These are phyloP conservation scores for Palythoa grandiflora DNA, from an alignment of 92 coral and sea anemone genomes.

Conservation along the genomic window DNA sequence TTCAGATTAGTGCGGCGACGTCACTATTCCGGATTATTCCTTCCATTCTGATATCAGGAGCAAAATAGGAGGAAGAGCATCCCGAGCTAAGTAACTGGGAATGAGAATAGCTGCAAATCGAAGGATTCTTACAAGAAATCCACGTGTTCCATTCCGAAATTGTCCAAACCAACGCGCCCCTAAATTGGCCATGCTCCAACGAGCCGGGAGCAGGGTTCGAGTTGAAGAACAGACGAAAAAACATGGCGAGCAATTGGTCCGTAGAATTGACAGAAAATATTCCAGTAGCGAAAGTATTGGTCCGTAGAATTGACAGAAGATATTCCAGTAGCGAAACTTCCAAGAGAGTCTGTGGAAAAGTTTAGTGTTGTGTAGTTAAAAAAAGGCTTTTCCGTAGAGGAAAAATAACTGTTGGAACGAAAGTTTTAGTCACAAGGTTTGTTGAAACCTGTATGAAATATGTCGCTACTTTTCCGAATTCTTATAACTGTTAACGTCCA, in stretches of 20 bases:
- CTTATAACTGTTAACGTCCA: background rate
- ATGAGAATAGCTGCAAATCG: no score
- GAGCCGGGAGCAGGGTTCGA: background rate
- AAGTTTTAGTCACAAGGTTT: background rate
- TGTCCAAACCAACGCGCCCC: no score
- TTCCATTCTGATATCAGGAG: no score
- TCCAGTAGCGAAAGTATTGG: constrained; percentile 21
- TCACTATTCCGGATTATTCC: no score
- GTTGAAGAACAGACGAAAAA: background rate
- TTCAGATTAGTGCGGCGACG: no score
- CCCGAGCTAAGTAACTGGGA: no score
- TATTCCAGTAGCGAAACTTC: constrained; percentile 31
- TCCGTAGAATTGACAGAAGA: constrained; percentile 30
- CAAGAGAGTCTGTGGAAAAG: constrained; percentile 18
- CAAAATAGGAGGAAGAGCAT: no score
- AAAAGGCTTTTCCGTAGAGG: constrained; percentile 44
- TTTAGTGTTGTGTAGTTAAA: constrained; percentile 50
- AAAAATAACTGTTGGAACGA: constrained; percentile 35
- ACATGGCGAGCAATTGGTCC: background rate
- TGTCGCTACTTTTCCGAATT: background rate
- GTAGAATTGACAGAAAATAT: constrained; percentile 32
- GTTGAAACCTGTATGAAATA: background rate
- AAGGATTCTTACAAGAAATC: no score
- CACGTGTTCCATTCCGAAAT: no score
- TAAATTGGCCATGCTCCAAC: background rate